Base-by-base conservation (phyloP, 2,797 vertebrate species). In the Pseudomugil gertrudae region DNA sequence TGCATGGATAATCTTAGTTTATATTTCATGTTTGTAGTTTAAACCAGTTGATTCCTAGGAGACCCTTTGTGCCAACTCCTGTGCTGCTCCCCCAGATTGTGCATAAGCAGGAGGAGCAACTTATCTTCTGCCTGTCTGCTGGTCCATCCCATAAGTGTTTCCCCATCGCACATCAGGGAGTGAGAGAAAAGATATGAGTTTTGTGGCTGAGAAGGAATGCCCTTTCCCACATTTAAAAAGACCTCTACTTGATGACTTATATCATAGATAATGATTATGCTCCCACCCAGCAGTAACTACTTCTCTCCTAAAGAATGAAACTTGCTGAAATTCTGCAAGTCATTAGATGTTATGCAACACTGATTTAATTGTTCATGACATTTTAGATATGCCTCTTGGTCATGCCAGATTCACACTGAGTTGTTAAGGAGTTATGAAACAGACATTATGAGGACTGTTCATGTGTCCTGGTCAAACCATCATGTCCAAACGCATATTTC, bases 131-230 rank as follows among this genome's bases (percentile, higher is more conserved):
- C 13, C 38, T 14, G 48, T 26, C 23, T 13, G 1, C 24, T 26
- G 48, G 23, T 26, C 26, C 27, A 23, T 23, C n/a, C 47, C 21
- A 48, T 4, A 3, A 9, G 23, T 27, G 24, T 27, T 51, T 15
- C 23, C 23, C 23, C 23, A 26, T 27, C 13, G 27, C 48, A 51
- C 24, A 52, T 29, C 14, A 52, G 15, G 50, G 26, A 52, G 50
- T 29, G 50, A 52, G 50, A 9, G 7, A 21, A n/a, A 21, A 27
- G 50, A 52, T 24, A 24, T 24, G 47, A 24, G 21, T 6, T 24
- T 32, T 50, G 10, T 26, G 63, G 74, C 69, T 78, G 66, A 78
- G 63, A 88, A 66, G 63, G 43, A 74, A 67, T 59, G 78, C 84
- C 72, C 58, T 77, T 72, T 87, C 76, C 57, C 81, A 78, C 58